Conservation (phyloP, 2,113 vertebrate species). For the Montifringilla adamsi region DNA sequence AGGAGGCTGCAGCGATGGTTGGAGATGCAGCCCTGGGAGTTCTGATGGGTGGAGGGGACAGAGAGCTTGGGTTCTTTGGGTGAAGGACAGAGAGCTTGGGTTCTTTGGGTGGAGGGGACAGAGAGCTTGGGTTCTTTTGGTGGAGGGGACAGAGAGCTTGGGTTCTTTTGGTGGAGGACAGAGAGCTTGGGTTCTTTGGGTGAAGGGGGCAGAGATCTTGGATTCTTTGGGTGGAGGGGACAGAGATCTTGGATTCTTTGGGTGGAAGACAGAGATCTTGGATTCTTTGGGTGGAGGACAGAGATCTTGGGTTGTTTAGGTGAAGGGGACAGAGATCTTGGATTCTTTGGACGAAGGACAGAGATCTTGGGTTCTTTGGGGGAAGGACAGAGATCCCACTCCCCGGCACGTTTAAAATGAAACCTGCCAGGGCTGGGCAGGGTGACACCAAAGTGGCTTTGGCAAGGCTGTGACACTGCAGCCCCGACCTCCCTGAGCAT, state of each 20-base stretch:
- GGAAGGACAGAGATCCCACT: neutral
- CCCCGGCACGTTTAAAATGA: neutral
- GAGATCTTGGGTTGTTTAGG: neutral
- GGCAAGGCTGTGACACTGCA: neutral
- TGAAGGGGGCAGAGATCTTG: neutral
- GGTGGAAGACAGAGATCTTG: neutral
- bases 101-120: neutral
- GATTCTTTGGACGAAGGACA: neutral
- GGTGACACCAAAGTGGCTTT: neutral
- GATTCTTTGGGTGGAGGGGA: too few species aligned
- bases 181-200: neutral
- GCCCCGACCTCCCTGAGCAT: rapidly evolving
- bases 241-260: too few species aligned
- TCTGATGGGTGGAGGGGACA: neutral
- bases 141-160: neutral
- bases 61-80: neutral
- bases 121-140: neutral
- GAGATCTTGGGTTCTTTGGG: neutral
- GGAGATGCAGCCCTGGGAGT: neutral
- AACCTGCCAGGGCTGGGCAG: neutral
- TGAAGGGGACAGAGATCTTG: neutral
- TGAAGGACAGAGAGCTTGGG: neutral
- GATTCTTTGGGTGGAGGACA: neutral
- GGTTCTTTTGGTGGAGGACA: neutral
- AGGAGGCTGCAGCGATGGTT: neutral